Evolutionary conservation across 2,113 vertebrate genomes (phyloP).

Genomic region (Heterochromis multidens): DNA sequence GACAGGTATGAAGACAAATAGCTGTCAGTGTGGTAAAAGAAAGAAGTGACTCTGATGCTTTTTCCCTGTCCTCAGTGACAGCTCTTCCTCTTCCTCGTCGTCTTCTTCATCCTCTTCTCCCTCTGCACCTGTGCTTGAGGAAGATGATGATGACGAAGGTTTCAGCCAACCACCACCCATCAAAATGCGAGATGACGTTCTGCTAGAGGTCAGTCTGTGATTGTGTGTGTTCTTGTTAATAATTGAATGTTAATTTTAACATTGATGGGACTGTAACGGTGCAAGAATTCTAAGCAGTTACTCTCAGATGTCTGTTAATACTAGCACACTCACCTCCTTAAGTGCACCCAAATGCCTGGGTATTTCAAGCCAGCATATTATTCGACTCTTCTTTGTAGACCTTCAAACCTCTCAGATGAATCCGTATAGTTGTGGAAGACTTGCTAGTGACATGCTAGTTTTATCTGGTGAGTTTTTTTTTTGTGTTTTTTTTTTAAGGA

Average conservation of each 20-base stretch:
- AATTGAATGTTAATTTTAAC: neutral
- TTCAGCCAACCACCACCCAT: slow-evolving; percentile 54
- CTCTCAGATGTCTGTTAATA: too few species aligned
- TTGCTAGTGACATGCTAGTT: too few species aligned
- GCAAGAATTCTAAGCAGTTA: neutral
- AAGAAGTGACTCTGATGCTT: neutral
- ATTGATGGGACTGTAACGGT: neutral
- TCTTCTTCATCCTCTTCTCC: slow-evolving; percentile 52
- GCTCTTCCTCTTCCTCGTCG: slow-evolving; percentile 53
- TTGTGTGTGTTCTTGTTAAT: neutral
- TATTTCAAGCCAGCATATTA: too few species aligned
- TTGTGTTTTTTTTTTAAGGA: too few species aligned
- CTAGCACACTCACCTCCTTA: too few species aligned
- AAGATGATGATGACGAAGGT: slow-evolving; percentile 56
- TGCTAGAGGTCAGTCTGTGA: slow-evolving; percentile 50
- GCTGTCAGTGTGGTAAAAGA: neutral
- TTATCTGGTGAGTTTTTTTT: too few species aligned
- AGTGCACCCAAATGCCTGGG: too few species aligned
- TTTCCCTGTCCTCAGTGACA: slow-evolving; percentile 39
- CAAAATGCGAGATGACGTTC: slow-evolving; percentile 52
- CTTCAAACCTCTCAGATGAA: too few species aligned
- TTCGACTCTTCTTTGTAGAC: too few species aligned
- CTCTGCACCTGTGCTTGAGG: neutral
- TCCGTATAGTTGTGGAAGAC: too few species aligned
- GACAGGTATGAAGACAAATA: slow-evolving; percentile 42